Base-by-base conservation (phyloP, 2,888 invertebrate species). In the Acleris cristana region DNA sequence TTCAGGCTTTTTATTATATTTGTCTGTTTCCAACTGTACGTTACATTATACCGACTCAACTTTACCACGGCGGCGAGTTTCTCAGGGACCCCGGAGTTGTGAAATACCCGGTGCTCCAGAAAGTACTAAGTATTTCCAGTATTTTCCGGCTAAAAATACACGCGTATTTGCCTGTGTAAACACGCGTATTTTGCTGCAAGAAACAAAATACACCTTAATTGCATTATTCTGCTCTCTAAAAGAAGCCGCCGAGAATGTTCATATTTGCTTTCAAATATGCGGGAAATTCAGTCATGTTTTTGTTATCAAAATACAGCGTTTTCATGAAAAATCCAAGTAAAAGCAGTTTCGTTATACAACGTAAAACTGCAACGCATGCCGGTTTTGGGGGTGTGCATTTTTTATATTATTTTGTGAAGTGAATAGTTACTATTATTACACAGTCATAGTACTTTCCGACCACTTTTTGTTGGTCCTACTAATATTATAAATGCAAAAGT, bases 161-260 rank as follows among this genome's bases (percentile, higher is more conserved):
- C 34, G 23, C 51, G 30, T 51, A 61, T 52, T 56, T 44, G 51
- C 10, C 51, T 60, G 30, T 26, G 49, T 26, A 60, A 48, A 57
- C 48, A 57, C 57, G 21, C 26, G 45, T 61, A 55, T 56, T 60
- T 52, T 30, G 48, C 21, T 21, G 61, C 62, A 44, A 57, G 55
- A 53, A 57, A 49, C 34, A 51, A 48, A 53, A 53, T 23, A 44
- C 18, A 6, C 19, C 61, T 45, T 62, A 62, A 67, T 67, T 67
- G 66, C 61, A 53, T 67, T 67, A 58, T 53, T 62, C 57, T 62
- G 62, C 53, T 62, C 62, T 34, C 56, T 53, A 21, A 58, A 62
- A 66, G 61, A 51, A 61, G 26, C 48, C 58, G 21, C 26, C n/a
- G 61, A 56, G 56, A 52, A 57, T 62, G 40, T 58, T 57, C 62